These are phyloP conservation scores for Coronaproctus castanopsis DNA, from an alignment of 2,888 invertebrate genomes.

Conservation along the genomic window DNA sequence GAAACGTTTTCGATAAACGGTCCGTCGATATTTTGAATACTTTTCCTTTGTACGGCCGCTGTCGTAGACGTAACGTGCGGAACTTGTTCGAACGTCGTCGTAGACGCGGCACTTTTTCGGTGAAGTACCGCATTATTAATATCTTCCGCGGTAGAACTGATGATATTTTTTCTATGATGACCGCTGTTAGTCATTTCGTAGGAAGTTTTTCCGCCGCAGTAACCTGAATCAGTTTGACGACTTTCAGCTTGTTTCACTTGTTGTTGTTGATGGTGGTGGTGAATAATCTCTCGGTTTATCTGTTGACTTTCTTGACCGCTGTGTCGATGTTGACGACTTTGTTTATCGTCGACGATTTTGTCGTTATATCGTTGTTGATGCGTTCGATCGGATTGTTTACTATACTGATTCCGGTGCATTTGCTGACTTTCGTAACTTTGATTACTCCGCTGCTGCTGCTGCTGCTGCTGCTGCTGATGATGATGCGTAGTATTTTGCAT, in stretches of 20 bases:
- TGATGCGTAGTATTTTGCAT: too few species aligned
- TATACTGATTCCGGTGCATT: too few species aligned
- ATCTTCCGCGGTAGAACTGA: slow-evolving; percentile 47
- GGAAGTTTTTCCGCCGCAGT: too few species aligned
- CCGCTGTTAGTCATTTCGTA: too few species aligned
- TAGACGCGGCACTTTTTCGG: slow-evolving; percentile 41
- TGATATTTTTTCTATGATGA: slow-evolving; percentile 52
- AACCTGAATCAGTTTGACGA: too few species aligned
- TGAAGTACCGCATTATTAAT: slow-evolving; percentile 57
- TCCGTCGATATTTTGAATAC: slow-evolving; percentile 54
- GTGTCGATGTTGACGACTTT: too few species aligned
- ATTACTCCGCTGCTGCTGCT: slow-evolving; percentile 31
- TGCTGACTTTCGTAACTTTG: slow-evolving; percentile 30
- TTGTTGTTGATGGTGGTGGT: slow-evolving; percentile 25
- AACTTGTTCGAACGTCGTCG: slow-evolving; percentile 39
- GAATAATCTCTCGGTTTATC: slow-evolving; percentile 27
- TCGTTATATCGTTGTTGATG: too few species aligned
- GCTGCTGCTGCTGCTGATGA: slow-evolving; percentile 29
- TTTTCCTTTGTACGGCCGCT: slow-evolving; percentile 52
- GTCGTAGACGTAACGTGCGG: slow-evolving; percentile 46
- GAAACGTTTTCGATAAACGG: slow-evolving; percentile 44
- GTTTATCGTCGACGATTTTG: too few species aligned
- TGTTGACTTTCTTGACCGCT: too few species aligned
- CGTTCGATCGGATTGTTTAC: too few species aligned
- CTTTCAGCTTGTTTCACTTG: slow-evolving; percentile 15